Conservation (phyloP, 2,888 invertebrate genomes). For the Lepidochitona cinerea region DNA sequence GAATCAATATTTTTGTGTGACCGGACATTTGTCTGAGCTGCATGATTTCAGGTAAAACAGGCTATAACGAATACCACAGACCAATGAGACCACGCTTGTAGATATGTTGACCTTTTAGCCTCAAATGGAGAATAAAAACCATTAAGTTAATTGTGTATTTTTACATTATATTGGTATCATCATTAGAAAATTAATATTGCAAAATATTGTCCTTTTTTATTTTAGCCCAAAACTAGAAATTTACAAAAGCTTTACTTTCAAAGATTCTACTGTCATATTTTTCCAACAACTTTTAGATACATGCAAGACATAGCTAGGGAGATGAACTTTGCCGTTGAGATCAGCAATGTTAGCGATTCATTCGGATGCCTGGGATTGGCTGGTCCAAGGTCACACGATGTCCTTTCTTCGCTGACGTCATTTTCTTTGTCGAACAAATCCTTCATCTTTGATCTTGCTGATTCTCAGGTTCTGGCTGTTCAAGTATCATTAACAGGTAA, state of each 20-base stretch:
- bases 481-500: slow-evolving; percentile 69
- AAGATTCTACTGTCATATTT: no score
- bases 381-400: slow-evolving; percentile 63
- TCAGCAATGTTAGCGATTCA: slow-evolving; percentile 66
- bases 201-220: no score
- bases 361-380: slow-evolving; percentile 65
- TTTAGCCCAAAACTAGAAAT: no score
- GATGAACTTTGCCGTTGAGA: slow-evolving; percentile 46
- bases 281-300: no score
- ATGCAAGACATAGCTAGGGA: slow-evolving; percentile 36
- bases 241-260: no score
- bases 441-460: slow-evolving; percentile 67
- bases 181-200: no score
- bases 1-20: slow-evolving; percentile 68
- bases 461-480: slow-evolving; percentile 55
- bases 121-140: no score
- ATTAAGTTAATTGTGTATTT: no score
- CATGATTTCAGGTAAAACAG: slow-evolving; percentile 70
- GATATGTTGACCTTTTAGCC: no score
- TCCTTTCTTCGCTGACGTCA: slow-evolving; percentile 63
- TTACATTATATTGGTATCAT: no score
- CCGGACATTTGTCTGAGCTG: slow-evolving; percentile 71
- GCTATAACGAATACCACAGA: no score
- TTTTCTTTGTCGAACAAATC: slow-evolving; percentile 57
- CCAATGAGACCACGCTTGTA: no score